These are phyloP conservation scores for Porphyrio hochstetteri DNA, from an alignment of 2,113 vertebrate species.

Conservation along the genomic window DNA sequence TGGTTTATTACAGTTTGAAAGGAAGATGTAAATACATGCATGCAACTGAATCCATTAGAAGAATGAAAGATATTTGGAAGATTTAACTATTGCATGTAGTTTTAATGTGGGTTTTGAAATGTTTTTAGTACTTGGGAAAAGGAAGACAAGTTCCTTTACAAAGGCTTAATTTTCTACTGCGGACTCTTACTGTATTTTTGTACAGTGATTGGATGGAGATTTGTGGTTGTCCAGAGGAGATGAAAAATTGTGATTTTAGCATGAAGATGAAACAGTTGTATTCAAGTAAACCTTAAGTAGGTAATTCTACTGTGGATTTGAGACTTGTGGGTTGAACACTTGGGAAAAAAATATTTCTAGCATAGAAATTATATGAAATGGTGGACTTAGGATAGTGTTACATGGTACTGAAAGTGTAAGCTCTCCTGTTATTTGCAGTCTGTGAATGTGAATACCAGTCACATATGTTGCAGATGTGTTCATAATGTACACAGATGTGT, in stretches of 20 bases:
- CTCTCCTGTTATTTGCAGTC: not conserved
- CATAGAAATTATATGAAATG: not conserved
- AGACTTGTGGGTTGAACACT: not conserved
- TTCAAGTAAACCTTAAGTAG: not conserved
- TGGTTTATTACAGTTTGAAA: not conserved
- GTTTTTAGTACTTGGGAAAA: not conserved
- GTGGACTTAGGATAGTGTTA: not conserved
- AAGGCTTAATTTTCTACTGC: not conserved
- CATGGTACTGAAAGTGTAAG: not conserved
- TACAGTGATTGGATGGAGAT: not conserved
- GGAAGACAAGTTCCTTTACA: not conserved
- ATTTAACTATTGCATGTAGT: not conserved
- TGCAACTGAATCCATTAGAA: not conserved
- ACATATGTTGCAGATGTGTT: not conserved
- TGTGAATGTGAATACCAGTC: not conserved
- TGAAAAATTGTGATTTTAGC: not conserved
- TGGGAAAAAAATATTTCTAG: not conserved
- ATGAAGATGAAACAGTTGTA: not conserved
- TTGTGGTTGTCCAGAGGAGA: not conserved
- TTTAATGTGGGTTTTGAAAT: not conserved
- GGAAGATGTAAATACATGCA: not conserved
- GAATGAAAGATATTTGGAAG: not conserved
- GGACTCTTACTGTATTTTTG: not conserved
- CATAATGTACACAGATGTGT: not conserved
- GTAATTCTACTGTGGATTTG: not conserved